Evolutionary conservation across 2,113 vertebrate species (phyloP).

Genomic region (Pyrgilauda ruficollis): DNA sequence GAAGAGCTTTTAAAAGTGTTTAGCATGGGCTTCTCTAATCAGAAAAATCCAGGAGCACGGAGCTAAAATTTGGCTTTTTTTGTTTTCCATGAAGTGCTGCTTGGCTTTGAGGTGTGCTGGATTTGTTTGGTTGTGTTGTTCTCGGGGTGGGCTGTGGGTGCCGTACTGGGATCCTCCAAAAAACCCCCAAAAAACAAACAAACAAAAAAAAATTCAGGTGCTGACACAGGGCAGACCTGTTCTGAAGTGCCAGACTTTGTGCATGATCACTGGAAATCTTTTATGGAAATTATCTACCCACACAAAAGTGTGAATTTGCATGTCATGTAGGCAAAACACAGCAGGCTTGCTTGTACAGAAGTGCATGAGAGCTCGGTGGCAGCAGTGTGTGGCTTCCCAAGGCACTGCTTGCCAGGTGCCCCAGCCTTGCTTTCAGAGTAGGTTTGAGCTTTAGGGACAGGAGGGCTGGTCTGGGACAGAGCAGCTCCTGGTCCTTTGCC

Average conservation of each 20-base stretch:
- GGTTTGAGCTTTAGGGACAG: neutral
- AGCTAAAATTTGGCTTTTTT: neutral
- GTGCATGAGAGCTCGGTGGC: neutral
- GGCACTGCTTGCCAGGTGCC: neutral
- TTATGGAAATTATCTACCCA: neutral
- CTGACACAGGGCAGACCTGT: neutral
- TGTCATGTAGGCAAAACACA: neutral
- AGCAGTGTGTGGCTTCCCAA: neutral
- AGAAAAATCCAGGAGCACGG: neutral
- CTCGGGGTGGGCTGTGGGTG: fast-evolving
- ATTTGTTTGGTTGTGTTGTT: neutral
- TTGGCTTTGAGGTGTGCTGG: neutral
- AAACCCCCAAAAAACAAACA: neutral
- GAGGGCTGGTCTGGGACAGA: neutral
- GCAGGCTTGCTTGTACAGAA: neutral
- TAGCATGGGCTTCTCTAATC: neutral
- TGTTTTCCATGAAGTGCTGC: neutral
- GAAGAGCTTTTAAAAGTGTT: conserved; percentile 35
- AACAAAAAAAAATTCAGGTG: neutral
- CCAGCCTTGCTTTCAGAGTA: fast-evolving
- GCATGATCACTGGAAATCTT: neutral
- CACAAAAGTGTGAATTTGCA: neutral
- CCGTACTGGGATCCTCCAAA: neutral
- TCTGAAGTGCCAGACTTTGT: neutral
- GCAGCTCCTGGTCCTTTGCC: neutral